Conservation (phyloP, 2,113 vertebrate genomes). For the Gila orcuttii region DNA sequence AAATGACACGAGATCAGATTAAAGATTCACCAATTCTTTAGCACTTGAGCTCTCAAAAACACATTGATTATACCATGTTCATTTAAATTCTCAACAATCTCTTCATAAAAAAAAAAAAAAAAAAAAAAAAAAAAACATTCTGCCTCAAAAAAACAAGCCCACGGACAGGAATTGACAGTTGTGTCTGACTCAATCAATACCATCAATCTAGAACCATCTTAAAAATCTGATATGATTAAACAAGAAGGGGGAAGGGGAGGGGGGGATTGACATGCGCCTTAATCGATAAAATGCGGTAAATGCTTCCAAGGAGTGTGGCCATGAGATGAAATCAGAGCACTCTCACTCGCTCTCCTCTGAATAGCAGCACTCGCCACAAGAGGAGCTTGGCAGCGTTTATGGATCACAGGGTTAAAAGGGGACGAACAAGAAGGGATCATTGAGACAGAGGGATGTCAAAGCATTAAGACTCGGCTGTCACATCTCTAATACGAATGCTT, state of each 20-base stretch:
- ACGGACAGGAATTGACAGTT: conserved; percentile 64
- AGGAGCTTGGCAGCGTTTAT: conserved; percentile 52
- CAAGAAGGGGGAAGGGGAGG: conserved; percentile 41
- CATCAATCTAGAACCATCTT: conserved; percentile 65
- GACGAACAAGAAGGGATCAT: conserved; percentile 54
- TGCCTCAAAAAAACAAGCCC: conserved; percentile 57
- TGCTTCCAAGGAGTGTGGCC: conserved; percentile 53
- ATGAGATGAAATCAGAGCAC: conserved; percentile 60
- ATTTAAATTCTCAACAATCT: conserved; percentile 60
- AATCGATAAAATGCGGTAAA: conserved; percentile 67
- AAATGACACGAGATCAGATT: conserved; percentile 55
- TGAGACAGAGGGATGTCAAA: conserved; percentile 61
- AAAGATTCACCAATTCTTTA: conserved; percentile 54
- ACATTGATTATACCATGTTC: conserved; percentile 62
- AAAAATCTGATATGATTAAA: conserved; percentile 71
- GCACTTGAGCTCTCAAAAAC: conserved; percentile 51
- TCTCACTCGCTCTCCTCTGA: conserved; percentile 11
- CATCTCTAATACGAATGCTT: conserved; percentile 51
- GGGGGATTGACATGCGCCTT: neutral
- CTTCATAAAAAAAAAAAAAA: conserved; percentile 38
- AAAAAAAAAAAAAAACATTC: conserved; percentile 55
- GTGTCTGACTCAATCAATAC: conserved; percentile 65
- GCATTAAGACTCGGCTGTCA: conserved; percentile 60
- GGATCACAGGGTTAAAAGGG: conserved; percentile 62
- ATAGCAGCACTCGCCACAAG: conserved; percentile 40